Base-by-base conservation (phyloP, 2,797 vertebrate species). In the Poecilia velifera region DNA sequence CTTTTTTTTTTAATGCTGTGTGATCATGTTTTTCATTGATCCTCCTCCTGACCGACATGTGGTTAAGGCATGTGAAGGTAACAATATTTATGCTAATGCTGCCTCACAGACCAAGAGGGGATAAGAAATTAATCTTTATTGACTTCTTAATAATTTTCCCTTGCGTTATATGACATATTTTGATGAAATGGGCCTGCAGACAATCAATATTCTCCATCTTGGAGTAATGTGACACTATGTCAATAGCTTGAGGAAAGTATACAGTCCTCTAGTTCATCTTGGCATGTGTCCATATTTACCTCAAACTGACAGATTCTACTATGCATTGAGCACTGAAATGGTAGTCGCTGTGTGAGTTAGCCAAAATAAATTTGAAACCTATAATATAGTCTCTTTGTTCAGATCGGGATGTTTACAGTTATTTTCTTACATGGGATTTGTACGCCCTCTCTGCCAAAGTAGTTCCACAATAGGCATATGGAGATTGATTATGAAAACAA, bases 11-110 rank as follows among this genome's bases (percentile, higher is more conserved):
- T 84, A 6, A 53, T 45, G 47, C 77, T 57, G 79, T 84, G 47
- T 91, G 86, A 92, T 92, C 88, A 84, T 90, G 86, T 91, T 87
- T 84, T 72, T 57, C 84, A 92, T 92, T 92, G 92, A 93, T 93
- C 89, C 74, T 81, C n/a, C 43, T 84, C 87, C 82, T 87, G 90
- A 92, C 88, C 76, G 75, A 91, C 91, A 91, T 88, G 78, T 77
- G 78, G 76, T 90, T 82, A 2, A 92, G 85, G 84, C 88, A 85
- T 87, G 85, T 86, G 91, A 87, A 92, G 90, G 78, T 80, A 73
- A 36, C 14, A 22, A 88, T 90, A 89, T 90, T 91, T 87, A 92
- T 93, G 91, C 87, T 89, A 92, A 94, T 92, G 76, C 45, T 0
- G 18, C 53, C 78, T 70, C 46, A 28, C 81, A 82, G 76, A 90